phyloP scores from a whole-genome alignment of 2,113 vertebrate genomes.

The Strix aluco region DNA sequence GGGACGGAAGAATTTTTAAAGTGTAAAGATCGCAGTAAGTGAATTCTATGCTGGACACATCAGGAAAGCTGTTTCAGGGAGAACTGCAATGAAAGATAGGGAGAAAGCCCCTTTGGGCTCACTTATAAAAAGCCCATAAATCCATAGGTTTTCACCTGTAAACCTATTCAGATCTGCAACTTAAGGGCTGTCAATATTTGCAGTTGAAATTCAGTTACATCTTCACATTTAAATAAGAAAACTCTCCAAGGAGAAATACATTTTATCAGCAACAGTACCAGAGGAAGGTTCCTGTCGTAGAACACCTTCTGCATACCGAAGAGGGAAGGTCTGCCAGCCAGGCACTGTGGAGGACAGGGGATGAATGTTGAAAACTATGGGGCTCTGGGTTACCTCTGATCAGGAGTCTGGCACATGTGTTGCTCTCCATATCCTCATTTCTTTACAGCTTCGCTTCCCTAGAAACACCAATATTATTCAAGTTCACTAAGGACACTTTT shows the following conservation, averaged over 20 bases:
- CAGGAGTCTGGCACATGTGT: rapidly evolving
- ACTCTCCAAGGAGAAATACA: background rate
- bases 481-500: background rate
- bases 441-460: background rate
- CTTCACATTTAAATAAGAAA: conserved; percentile 31
- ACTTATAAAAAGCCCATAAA: conserved; percentile 10
- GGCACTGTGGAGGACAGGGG: background rate
- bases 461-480: background rate
- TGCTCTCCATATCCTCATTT: background rate
- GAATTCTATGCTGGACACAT: background rate
- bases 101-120: background rate
- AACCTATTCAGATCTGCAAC: background rate
- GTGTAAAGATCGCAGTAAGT: background rate
- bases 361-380: background rate
- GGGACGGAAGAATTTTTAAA: background rate
- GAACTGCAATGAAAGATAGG: background rate
- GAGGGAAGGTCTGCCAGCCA: background rate
- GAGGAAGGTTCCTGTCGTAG: background rate
- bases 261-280: background rate
- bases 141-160: background rate
- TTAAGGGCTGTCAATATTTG: background rate
- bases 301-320: background rate
- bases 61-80: conserved; percentile 5
- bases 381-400: background rate
- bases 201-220: background rate